Evolutionary conservation across 2,113 vertebrate genomes (phyloP), one percentile per base, ranked within the genome.

Genomic region (Centropus unirufus): DNA sequence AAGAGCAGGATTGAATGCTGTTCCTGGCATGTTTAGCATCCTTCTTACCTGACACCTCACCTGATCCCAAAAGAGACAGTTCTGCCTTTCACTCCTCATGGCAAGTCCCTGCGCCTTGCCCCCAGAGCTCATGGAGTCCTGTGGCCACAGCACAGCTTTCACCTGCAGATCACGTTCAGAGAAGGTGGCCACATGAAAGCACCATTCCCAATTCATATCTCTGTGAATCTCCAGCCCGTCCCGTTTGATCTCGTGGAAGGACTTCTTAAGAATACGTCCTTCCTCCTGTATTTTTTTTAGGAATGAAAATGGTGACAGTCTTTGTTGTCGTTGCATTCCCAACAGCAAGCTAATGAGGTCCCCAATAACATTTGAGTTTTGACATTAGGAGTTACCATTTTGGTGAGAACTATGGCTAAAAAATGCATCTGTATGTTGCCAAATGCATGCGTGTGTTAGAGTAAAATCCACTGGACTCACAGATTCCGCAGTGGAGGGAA

Each of bases 201-300:
- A 47, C 22, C 0, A 0, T 14, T 54, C 8, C 14, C 30, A 4
- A 3, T 57, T 69, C 4, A 6, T 39, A 42, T 8, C 11, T 47
- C 20, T 11, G 2, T 49, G 24, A 49, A 54, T 58, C 55, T 74
- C 36, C 55, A 54, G 39, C 47, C 11, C 64, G 40, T 39, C 29
- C 14, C 36, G 44, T 42, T 59, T n/a, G 62, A 44, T 40, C 18
- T 92, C 20, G 3, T 24, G 39, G 21, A 87, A 47, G 17, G 32
- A 24, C 15, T 82, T 78, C 20, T 32, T 79, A 86, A 80, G 30
- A 93, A n/a, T 5, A 19, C 13, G 26, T 78, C 24, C 52, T 77
- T 88, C 77, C 14, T 46, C 27, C 18, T 61, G 21, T 20, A n/a
- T 18, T 36, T 36, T 73, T 27, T 75, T 64, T 19, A 32, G 47